A percentile compares a stretch with the other conserved stretches of the same genome.
Conservation (phyloP, 2,113 vertebrate species). For the Tapirus terrestris region DNA sequence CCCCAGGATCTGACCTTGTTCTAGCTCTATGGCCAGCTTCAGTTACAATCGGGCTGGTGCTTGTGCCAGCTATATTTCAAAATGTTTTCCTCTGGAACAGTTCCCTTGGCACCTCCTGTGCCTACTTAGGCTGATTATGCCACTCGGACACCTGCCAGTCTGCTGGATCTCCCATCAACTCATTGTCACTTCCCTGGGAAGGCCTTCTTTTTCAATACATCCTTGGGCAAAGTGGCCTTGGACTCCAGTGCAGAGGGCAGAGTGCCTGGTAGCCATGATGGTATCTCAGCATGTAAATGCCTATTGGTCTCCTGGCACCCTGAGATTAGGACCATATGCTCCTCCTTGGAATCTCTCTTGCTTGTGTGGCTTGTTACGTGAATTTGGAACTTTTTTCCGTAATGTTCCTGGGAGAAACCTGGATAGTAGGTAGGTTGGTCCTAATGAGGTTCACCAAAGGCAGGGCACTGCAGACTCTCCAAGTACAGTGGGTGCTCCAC, state of each 20-base stretch:
- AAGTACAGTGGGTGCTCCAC: not conserved
- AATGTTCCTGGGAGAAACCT: not conserved
- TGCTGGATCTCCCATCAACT: not conserved
- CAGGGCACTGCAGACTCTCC: not conserved
- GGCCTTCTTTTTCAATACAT: not conserved
- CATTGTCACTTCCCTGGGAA: not conserved
- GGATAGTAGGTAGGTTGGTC: too few relatives aligned
- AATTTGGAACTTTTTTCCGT: not conserved
- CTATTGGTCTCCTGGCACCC: not conserved
- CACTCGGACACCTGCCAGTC: not conserved
- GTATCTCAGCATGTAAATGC: not conserved
- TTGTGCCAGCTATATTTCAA: not conserved
- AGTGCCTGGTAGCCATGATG: not conserved
- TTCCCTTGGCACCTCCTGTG: not conserved
- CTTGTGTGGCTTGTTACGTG: not conserved
- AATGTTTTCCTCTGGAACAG: not conserved
- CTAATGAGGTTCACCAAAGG: not conserved
- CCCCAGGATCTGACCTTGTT: not conserved
- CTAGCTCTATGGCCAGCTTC: not conserved
- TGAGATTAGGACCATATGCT: not conserved
- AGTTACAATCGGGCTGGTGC: not conserved
- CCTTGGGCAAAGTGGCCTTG: not conserved
- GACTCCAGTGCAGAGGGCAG: not conserved
- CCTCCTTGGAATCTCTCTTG: not conserved
- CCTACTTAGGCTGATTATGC: not conserved